These are phyloP conservation scores for Erpetoichthys calabaricus DNA, from an alignment of 2,797 vertebrate species.

Conservation along the genomic window DNA sequence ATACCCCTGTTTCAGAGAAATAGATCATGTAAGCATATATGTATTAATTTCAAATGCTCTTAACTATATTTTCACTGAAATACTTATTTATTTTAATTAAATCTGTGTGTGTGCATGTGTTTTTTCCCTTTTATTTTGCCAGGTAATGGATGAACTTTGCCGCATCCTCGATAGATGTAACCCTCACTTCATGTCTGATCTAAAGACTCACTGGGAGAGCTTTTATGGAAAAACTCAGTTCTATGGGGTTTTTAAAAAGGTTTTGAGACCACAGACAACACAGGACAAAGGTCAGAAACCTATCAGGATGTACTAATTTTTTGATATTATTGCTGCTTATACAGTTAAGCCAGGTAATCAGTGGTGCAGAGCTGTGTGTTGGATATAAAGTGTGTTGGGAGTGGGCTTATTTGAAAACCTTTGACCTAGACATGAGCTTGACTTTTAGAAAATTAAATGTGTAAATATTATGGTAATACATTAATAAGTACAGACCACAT, in stretches of 20 bases:
- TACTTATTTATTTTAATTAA: no score
- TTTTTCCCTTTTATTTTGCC: neutral
- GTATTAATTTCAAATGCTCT: neutral
- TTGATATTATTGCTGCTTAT: no score
- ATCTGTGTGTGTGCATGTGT: no score
- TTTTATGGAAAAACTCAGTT: constrained; percentile 9
- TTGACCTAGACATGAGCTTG: no score
- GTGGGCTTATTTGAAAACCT: no score
- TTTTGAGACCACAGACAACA: constrained; percentile 6
- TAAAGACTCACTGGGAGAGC: constrained; percentile 6
- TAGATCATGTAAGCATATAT: constrained; percentile 17
- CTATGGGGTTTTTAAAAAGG: constrained; percentile 8
- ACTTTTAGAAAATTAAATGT: no score
- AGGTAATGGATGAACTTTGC: constrained; percentile 10
- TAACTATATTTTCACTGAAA: no score
- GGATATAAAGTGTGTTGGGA: no score
- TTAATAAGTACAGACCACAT: no score
- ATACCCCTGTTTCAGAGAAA: constrained; percentile 22
- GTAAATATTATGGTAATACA: no score
- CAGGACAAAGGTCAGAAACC: constrained; percentile 9
- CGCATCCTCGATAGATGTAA: constrained; percentile 11
- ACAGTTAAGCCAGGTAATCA: no score
- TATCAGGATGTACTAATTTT: neutral
- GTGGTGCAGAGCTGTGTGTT: no score
- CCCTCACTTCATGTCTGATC: constrained; percentile 6